These are phyloP conservation scores for Cantharis nigra DNA, from an alignment of 2,888 invertebrate genomes.

Conservation along the genomic window DNA sequence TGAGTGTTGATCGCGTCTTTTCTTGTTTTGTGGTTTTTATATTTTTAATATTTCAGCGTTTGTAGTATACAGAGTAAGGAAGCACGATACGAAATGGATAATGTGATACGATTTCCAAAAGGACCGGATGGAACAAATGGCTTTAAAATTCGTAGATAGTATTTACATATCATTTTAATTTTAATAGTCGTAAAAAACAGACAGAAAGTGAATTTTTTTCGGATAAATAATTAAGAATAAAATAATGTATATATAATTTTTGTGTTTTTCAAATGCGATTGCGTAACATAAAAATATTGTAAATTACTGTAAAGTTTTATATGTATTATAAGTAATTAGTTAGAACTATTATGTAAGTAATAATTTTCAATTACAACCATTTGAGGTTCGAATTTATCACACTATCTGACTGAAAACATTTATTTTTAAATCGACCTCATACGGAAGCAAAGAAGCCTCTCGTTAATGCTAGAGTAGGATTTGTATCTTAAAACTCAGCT, in stretches of 20 bases:
- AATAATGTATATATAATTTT: neutral
- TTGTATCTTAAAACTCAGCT: neutral
- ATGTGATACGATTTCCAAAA: constrained; percentile 72
- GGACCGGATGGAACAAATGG: constrained; percentile 81
- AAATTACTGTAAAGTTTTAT: neutral
- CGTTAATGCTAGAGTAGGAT: neutral
- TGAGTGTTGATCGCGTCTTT: constrained; percentile 46
- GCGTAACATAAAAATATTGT: neutral
- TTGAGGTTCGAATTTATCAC: neutral
- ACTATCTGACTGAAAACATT: neutral
- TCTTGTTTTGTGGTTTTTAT: neutral
- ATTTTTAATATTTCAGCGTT: constrained; percentile 42
- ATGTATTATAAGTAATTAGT: neutral
- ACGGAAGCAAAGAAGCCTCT: neutral
- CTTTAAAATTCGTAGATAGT: constrained; percentile 71
- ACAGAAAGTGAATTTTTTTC: constrained; percentile 1
- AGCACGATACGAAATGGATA: constrained; percentile 42
- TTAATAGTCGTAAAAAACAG: constrained; percentile 1
- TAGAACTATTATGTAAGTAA: neutral
- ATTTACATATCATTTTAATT: constrained; percentile 26
- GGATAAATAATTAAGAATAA: neutral
- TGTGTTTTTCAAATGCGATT: neutral
- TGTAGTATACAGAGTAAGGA: constrained; percentile 48
- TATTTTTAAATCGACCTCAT: neutral
- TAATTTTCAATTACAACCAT: neutral